phyloP scores from a whole-genome alignment of 37 sponge, comb jelly and placozoan species.

The Oopsacas minuta region DNA sequence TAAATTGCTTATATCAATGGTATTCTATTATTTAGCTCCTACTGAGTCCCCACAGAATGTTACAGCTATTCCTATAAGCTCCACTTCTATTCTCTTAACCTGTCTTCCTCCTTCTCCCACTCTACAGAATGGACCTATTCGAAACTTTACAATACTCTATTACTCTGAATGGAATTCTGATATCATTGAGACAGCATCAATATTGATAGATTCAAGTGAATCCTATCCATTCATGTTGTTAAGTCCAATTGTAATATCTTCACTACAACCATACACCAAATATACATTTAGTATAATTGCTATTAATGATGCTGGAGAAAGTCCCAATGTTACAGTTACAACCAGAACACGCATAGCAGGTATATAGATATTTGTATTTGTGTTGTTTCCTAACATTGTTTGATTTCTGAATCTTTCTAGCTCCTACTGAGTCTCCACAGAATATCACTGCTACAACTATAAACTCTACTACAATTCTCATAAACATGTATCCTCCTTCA shows the following conservation, averaged over 20 bases:
- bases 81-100: not conserved
- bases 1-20: no score
- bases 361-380: no score
- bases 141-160: not conserved
- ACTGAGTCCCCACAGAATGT: not conserved
- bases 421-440: not conserved
- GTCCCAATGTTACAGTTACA: not conserved
- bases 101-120: not conserved
- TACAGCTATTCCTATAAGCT: not conserved
- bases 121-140: slow-evolving; percentile 6
- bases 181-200: not conserved
- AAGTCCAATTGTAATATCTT: not conserved
- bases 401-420: no score
- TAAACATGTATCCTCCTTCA: not conserved
- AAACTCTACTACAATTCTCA: not conserved
- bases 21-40: not conserved
- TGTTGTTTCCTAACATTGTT: no score
- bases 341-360: not conserved
- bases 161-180: not conserved
- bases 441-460: not conserved
- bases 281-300: not conserved
- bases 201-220: not conserved
- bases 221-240: not conserved
- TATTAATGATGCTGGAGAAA: not conserved
- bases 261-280: not conserved